Percentiles rank a stretch among this genome's conserved stretches.
Evolutionary conservation across 2,797 vertebrate genomes (phyloP).

Genomic region (Sylvilagus floridanus): DNA sequence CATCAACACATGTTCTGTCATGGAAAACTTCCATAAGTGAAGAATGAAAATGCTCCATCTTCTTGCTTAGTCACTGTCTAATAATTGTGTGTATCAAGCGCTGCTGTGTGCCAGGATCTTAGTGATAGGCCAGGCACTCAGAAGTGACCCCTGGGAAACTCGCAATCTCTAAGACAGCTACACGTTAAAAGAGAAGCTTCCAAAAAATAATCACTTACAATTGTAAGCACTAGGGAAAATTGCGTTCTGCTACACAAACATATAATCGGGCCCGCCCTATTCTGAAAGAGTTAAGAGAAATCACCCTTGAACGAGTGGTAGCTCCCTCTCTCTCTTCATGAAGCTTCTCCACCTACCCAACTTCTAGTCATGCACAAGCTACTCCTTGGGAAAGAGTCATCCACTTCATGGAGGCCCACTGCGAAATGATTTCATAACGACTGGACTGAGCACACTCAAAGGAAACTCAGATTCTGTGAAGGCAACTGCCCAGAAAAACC

Average conservation of each 20-base stretch:
- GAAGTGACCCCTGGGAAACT: not conserved
- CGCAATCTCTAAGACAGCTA: not conserved
- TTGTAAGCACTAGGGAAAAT: not conserved
- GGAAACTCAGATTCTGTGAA: not conserved
- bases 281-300: not conserved
- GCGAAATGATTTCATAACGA: not conserved
- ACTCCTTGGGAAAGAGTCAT: not conserved
- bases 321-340: not conserved
- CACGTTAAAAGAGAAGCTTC: not conserved
- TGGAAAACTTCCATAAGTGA: not conserved
- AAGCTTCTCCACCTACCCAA: not conserved
- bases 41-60: not conserved
- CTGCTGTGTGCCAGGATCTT: not conserved
- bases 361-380: not conserved
- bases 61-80: not conserved
- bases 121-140: not conserved
- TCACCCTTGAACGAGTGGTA: not conserved
- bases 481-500: not conserved
- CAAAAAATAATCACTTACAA: not conserved
- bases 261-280: no score
- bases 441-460: not conserved
- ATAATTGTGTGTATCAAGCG: not conserved
- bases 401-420: not conserved
- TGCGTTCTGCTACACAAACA: not conserved
- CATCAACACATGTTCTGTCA: not conserved